These are phyloP conservation scores for Callitettix versicolor DNA, from an alignment of 1,140 invertebrate genomes.

Conservation along the genomic window DNA sequence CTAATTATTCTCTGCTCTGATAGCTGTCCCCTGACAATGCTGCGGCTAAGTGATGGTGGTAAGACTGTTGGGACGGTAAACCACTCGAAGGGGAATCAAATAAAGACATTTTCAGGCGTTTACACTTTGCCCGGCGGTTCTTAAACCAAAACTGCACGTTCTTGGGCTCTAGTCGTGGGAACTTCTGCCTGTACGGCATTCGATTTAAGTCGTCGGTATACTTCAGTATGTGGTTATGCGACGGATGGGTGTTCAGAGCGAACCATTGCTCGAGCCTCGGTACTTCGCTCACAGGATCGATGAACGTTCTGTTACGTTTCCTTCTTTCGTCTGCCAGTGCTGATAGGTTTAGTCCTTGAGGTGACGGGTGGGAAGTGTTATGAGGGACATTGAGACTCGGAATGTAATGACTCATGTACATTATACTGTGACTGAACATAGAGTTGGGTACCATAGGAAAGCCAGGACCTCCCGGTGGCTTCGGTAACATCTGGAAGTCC, in stretches of 20 bases:
- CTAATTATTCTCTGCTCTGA: conserved; percentile 3
- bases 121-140: conserved; percentile 91
- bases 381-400: conserved; percentile 42
- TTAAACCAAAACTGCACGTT: conserved; percentile 98
- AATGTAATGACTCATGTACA: conserved; percentile 85
- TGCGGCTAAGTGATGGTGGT: conserved; percentile 23
- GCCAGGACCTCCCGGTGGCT: conserved; percentile 37
- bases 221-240: conserved; percentile 90
- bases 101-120: conserved; percentile 79
- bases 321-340: conserved; percentile 62
- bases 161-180: conserved; percentile 90
- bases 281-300: conserved; percentile 95
- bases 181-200: conserved; percentile 91
- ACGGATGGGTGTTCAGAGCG: conserved; percentile 92
- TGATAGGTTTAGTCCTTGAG: conserved; percentile 24
- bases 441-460: conserved; percentile 73
- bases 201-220: conserved; percentile 93
- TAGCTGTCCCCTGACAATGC: conserved; percentile 18
- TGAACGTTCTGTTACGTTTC: conserved; percentile 94
- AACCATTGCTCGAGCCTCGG: conserved; percentile 95
- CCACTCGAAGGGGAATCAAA: conserved; percentile 37
- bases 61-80: conserved; percentile 18
- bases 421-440: conserved; percentile 75
- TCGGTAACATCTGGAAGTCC: conserved; percentile 32
- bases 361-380: conserved; percentile 32